These are phyloP conservation scores for Chondrosia reniformis DNA, from an alignment of 37 sponge, comb jelly and placozoan species.

Conservation along the genomic window DNA sequence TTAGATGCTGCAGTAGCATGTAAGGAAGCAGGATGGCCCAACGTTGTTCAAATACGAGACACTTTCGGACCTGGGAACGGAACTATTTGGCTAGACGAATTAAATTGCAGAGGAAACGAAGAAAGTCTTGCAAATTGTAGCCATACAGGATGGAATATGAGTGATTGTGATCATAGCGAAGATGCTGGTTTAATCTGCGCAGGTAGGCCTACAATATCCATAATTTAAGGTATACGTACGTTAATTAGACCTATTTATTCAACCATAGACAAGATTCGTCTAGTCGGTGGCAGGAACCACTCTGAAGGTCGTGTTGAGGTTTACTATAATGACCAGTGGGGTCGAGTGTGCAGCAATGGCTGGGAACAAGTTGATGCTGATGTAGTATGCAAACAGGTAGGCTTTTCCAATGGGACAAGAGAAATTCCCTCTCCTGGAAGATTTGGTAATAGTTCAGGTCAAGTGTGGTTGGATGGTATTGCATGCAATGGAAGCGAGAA, in stretches of 20 bases:
- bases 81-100: not conserved
- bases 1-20: not conserved
- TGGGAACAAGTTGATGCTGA: not conserved
- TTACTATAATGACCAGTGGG: slow-evolving; percentile 18
- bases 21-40: not conserved
- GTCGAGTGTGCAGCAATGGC: slow-evolving; percentile 11
- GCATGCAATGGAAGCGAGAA: too few relatives aligned
- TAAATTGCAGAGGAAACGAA: not conserved
- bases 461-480: too few relatives aligned
- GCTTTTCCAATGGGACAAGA: not conserved
- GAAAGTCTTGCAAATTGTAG: not conserved
- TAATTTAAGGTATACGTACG: too few relatives aligned
- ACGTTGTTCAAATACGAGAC: not conserved
- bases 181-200: not conserved
- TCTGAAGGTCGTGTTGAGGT: slow-evolving; percentile 5
- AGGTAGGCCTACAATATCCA: too few relatives aligned
- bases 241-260: too few relatives aligned
- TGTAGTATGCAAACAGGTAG: not conserved
- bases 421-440: not conserved
- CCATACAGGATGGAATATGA: not conserved
- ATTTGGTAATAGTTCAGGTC: too few relatives aligned
- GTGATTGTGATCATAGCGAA: not conserved
- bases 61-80: not conserved
- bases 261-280: too few relatives aligned
- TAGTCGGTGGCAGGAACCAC: not conserved